Conservation (phyloP, 2,113 vertebrate species). For the Platysternon megacephalum region DNA sequence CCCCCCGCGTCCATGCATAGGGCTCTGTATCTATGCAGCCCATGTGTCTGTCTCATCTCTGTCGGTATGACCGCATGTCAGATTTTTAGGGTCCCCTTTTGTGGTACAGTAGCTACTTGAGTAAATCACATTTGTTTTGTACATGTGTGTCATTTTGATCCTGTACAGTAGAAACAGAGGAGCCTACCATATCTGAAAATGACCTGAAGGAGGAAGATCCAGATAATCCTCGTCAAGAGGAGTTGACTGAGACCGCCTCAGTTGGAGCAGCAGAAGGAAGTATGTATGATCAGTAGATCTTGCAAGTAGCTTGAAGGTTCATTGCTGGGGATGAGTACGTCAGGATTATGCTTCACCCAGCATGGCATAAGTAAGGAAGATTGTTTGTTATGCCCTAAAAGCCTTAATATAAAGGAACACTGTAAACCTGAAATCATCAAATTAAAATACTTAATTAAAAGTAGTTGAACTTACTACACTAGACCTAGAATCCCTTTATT, state of each 20-base stretch:
- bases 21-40: too few relatives aligned
- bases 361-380: neutral
- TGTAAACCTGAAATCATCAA: neutral
- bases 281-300: neutral
- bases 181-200: fast-evolving
- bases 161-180: neutral
- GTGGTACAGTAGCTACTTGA: neutral
- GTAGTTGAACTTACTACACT: neutral
- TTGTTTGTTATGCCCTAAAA: neutral
- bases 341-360: neutral
- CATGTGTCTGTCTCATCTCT: neutral
- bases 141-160: neutral
- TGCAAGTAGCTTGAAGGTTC: neutral
- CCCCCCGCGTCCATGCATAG: too few relatives aligned
- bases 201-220: neutral
- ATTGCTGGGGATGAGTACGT: neutral
- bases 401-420: neutral
- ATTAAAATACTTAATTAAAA: neutral
- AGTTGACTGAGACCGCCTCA: neutral
- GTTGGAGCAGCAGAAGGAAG: fast-evolving
- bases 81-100: neutral
- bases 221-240: neutral
- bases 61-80: neutral
- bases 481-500: neutral
- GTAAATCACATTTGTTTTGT: neutral